Evolutionary conservation across 2,888 invertebrate species (phyloP), one percentile per base, ranked within the genome.

Genomic region (Drosophila mayaguana): DNA sequence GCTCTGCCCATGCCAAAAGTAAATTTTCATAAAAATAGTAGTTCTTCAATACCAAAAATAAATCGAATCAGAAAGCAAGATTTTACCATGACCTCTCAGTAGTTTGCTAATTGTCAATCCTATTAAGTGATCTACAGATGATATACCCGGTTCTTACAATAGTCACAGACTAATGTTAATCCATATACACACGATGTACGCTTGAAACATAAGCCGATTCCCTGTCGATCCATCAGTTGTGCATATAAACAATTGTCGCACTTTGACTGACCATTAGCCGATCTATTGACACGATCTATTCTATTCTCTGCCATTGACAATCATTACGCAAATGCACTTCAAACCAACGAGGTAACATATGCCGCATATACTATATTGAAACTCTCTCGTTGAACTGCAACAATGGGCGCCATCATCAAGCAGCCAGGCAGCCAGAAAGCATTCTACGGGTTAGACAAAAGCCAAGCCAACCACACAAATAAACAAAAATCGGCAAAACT

Each of bases 281-380:
- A 61, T 56, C 38, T 36, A n/a, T 25, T 43, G 36, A 28, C 45
- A 55, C 45, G 50, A 51, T 63, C 63, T 16, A 53, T 63, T 63
- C 63, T 16, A 53, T 63, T 25, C 46, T 25, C 25, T 6, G n/a
- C 32, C 9, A 14, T 54, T 20, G 59, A 48, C 62, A 60, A 84
- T 74, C 75, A 67, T 81, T 88, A 63, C 82, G 85, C 79, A 87
- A 84, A 72, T 63, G 40, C 60, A 84, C 70, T 55, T 63, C 70
- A 87, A 65, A 50, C 18, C 3, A 12, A 3, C 1, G 4, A 40
- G 14, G 16, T 4, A 48, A 18, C 25, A 45, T 16, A 55, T 48
- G 59, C 16, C 60, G 22, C 38, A 38, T 36, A 32, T 32, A 32
- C 32, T 12, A 32, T 32, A 14, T 14, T 14, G 48, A 59, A 54